Evolutionary conservation across 2,888 invertebrate species (phyloP).

Genomic region (Parapristionchus giblindavisi): DNA sequence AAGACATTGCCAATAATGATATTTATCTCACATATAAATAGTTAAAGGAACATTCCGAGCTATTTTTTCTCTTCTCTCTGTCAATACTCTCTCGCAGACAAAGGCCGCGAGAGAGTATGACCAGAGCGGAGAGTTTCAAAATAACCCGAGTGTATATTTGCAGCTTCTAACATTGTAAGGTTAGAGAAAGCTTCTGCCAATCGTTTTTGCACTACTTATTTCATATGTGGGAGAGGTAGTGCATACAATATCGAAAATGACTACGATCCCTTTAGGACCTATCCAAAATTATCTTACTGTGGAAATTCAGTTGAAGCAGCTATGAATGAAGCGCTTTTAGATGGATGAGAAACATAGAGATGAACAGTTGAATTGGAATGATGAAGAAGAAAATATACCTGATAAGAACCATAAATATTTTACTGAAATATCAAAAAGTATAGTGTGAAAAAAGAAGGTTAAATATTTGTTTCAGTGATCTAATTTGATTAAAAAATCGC

Average conservation of each 20-base stretch:
- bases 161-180: no score
- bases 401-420: neutral
- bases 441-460: neutral
- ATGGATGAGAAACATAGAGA: conserved; percentile 24
- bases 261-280: neutral
- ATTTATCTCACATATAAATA: neutral
- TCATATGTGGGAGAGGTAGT: no score
- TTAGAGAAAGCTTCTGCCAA: no score
- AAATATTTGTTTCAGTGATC: neutral
- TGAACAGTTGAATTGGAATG: conserved; percentile 31
- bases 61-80: no score
- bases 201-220: no score
- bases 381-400: conserved; percentile 35
- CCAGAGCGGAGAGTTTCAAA: no score
- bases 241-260: neutral
- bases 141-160: no score
- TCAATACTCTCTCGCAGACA: no score
- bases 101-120: no score
- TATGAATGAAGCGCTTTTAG: conserved; percentile 1
- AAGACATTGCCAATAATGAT: neutral
- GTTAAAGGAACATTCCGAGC: no score
- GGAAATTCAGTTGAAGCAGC: conserved; percentile 29
- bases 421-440: neutral
- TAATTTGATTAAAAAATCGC: no score
- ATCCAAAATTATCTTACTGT: conserved; percentile 10